Conservation (phyloP, 2,797 vertebrate species). For the Hafferia zeledoni region DNA sequence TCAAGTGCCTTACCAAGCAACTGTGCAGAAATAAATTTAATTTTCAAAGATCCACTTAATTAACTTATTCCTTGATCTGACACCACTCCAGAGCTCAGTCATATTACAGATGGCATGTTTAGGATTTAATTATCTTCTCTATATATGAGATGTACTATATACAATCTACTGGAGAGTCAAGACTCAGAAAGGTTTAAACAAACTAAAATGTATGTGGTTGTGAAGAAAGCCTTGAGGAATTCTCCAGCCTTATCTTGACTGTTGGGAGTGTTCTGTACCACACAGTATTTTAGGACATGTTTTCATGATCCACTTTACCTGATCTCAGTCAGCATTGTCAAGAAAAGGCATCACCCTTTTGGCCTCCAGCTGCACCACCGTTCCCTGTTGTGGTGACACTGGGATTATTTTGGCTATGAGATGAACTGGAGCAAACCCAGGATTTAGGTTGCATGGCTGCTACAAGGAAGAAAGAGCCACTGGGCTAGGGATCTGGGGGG, state of each 20-base stretch:
- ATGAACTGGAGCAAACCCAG: background rate
- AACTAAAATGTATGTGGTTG: background rate
- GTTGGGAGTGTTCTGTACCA: background rate
- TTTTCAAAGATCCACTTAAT: background rate
- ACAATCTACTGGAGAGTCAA: background rate
- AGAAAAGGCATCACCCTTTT: background rate
- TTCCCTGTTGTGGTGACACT: background rate
- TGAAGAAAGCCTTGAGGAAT: background rate
- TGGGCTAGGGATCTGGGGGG: background rate
- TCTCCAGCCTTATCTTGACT: background rate
- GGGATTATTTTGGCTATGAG: background rate
- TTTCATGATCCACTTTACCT: background rate
- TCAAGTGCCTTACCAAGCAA: background rate
- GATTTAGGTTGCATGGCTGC: background rate
- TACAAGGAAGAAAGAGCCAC: background rate
- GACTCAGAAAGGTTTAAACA: background rate
- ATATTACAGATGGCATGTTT: background rate
- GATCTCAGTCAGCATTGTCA: background rate
- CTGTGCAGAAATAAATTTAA: conserved; percentile 17
- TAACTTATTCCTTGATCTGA: background rate
- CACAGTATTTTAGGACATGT: background rate
- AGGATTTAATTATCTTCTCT: background rate
- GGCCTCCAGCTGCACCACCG: background rate
- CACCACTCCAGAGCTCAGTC: background rate
- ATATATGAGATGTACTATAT: background rate